Evolutionary conservation across 2,797 vertebrate genomes (phyloP).

Genomic region (Pseudomugil gertrudae): DNA sequence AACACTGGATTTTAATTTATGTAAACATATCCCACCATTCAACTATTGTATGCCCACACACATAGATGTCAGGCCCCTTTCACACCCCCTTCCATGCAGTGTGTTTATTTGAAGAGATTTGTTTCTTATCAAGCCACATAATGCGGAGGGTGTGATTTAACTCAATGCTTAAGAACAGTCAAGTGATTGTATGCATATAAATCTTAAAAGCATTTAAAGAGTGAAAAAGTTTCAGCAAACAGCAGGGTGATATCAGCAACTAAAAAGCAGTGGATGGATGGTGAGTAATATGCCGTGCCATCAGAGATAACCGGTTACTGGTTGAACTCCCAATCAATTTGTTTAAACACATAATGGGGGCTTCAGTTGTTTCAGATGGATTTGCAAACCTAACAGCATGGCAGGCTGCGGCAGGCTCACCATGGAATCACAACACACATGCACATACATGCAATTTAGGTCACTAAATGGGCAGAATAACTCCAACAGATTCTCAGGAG

Average conservation of each 20-base stretch:
- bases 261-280: conserved; percentile 53
- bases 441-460: conserved; percentile 52
- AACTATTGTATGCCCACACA: conserved; percentile 34
- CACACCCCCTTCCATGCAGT: conserved; percentile 61
- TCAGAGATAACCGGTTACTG: conserved; percentile 63
- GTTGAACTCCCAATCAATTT: conserved; percentile 50
- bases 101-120: conserved; percentile 82
- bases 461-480: conserved; percentile 65
- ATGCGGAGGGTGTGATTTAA: conserved; percentile 80
- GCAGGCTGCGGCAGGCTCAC: conserved; percentile 16
- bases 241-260: conserved; percentile 56
- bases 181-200: conserved; percentile 74
- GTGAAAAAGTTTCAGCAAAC: conserved; percentile 43
- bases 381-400: conserved; percentile 42
- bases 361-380: conserved; percentile 53
- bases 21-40: conserved; percentile 76
- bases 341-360: conserved; percentile 51
- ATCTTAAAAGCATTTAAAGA: conserved; percentile 57
- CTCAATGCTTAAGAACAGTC: conserved; percentile 80
- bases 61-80: conserved; percentile 41
- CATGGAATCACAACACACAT: conserved; percentile 27
- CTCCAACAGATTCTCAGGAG: conserved; percentile 56
- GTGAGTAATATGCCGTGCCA: conserved; percentile 52
- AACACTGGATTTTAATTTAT: conserved; percentile 78
- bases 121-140: conserved; percentile 82